A percentile compares a stretch with the other conserved stretches of the same genome.
Evolutionary conservation across 2,888 invertebrate genomes (phyloP).

Genomic region (Morpho deidamia): DNA sequence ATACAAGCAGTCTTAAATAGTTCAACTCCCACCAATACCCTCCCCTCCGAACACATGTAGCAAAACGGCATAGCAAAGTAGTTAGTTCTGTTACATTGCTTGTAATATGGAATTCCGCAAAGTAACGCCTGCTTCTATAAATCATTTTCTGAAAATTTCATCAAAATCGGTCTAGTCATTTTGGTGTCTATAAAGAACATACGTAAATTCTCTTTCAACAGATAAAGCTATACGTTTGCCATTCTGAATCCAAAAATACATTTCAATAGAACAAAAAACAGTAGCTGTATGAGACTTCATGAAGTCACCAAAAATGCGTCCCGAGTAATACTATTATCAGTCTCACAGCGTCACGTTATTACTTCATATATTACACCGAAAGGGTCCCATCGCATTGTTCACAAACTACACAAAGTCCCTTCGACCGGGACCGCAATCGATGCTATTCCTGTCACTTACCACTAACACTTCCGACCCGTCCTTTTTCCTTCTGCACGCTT

Average conservation of each 20-base stretch:
- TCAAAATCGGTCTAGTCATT: too few relatives aligned
- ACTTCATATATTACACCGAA: conserved; percentile 15
- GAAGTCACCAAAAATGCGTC: conserved; percentile 5
- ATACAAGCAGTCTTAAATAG: too few relatives aligned
- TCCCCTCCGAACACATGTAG: too few relatives aligned
- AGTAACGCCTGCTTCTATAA: too few relatives aligned
- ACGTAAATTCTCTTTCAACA: too few relatives aligned
- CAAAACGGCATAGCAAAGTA: too few relatives aligned
- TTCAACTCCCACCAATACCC: too few relatives aligned
- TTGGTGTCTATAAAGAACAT: too few relatives aligned
- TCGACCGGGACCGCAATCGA: conserved; percentile 52
- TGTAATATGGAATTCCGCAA: too few relatives aligned
- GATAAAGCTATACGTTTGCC: not conserved
- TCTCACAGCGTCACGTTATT: conserved; percentile 41
- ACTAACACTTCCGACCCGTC: conserved; percentile 65
- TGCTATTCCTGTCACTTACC: conserved; percentile 67
- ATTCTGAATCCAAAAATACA: not conserved
- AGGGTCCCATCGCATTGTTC: conserved; percentile 14
- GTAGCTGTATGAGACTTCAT: conserved; percentile 13
- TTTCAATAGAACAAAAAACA: not conserved
- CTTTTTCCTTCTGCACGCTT: conserved; percentile 54
- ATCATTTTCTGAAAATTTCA: too few relatives aligned
- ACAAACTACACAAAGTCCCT: conserved; percentile 62
- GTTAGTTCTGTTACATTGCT: too few relatives aligned
- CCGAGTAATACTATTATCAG: conserved; percentile 62